phyloP scores from a whole-genome alignment of 2,113 vertebrate genomes.

The Reinhardtius hippoglossoides region DNA sequence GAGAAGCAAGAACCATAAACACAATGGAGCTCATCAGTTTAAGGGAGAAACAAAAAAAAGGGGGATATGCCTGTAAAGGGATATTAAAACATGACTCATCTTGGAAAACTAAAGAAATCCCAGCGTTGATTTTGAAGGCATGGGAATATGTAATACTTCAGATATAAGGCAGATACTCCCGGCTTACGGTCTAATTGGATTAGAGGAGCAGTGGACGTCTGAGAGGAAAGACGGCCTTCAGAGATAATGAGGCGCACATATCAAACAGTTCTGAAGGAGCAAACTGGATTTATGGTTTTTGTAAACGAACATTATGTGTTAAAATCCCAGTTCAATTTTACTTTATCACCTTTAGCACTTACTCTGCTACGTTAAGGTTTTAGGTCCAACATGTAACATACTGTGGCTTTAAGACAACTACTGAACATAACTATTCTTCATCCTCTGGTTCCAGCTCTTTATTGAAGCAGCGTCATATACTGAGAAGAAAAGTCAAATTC shows the following conservation, averaged over 20 bases:
- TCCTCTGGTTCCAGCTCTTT: too few relatives aligned
- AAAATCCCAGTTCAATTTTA: too few relatives aligned
- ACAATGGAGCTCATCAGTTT: slow-evolving; percentile 7
- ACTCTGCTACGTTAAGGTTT: too few relatives aligned
- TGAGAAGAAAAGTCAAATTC: too few relatives aligned
- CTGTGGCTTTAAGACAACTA: too few relatives aligned
- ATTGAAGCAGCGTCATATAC: too few relatives aligned
- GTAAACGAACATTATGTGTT: neutral
- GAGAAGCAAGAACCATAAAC: neutral
- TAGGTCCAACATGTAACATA: too few relatives aligned
- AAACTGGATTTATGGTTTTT: slow-evolving; percentile 6
- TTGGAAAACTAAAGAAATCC: neutral
- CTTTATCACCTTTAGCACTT: too few relatives aligned
- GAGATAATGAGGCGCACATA: slow-evolving; percentile 1
- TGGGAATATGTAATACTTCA: neutral
- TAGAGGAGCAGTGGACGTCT: neutral
- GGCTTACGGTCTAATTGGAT: slow-evolving; percentile 1
- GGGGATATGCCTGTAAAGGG: neutral
- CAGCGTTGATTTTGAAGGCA: neutral
- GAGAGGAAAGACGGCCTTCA: neutral
- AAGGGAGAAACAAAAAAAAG: neutral
- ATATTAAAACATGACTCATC: neutral
- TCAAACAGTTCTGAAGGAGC: neutral
- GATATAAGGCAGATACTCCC: neutral
- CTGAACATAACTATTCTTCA: too few relatives aligned